phyloP scores from a whole-genome alignment of 2,888 invertebrate genomes.

The Pardosa pseudoannulata region DNA sequence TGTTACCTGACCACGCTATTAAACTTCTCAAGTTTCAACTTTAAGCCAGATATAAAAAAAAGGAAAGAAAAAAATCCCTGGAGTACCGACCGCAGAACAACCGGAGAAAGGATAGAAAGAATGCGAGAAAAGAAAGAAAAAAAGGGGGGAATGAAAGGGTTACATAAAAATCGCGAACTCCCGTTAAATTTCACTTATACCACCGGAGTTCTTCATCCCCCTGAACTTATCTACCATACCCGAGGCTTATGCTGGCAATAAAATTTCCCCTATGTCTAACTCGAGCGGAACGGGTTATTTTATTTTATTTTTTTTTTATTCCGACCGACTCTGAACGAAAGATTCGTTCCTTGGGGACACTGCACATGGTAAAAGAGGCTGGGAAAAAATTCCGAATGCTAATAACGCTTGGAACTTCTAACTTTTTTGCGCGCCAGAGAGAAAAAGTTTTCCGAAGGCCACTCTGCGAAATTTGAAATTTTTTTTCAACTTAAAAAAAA shows the following conservation, averaged over 20 bases:
- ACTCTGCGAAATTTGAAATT: constrained; percentile 62
- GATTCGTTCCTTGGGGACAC: constrained; percentile 51
- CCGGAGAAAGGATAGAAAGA: not conserved
- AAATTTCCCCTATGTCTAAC: constrained; percentile 50
- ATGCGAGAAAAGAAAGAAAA: no score
- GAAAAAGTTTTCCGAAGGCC: constrained; percentile 47
- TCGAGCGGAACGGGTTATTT: constrained; percentile 31
- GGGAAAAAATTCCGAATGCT: constrained; percentile 52
- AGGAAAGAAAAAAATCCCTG: not conserved
- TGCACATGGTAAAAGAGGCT: not conserved
- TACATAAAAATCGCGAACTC: constrained; percentile 11
- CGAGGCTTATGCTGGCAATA: constrained; percentile 37
- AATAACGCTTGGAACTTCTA: constrained; percentile 55
- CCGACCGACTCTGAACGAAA: not conserved
- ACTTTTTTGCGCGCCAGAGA: constrained; percentile 39
- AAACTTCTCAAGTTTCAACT: constrained; percentile 7
- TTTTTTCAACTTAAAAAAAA: no score
- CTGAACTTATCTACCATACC: constrained; percentile 1
- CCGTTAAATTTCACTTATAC: constrained; percentile 13
- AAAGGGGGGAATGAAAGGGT: constrained; percentile 2
- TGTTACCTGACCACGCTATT: not conserved
- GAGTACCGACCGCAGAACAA: not conserved
- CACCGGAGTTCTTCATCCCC: constrained; percentile 24
- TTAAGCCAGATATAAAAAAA: no score
- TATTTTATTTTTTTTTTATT: no score